phyloP scores from a whole-genome alignment of 2,888 invertebrate genomes.

The Oligia latruncula region DNA sequence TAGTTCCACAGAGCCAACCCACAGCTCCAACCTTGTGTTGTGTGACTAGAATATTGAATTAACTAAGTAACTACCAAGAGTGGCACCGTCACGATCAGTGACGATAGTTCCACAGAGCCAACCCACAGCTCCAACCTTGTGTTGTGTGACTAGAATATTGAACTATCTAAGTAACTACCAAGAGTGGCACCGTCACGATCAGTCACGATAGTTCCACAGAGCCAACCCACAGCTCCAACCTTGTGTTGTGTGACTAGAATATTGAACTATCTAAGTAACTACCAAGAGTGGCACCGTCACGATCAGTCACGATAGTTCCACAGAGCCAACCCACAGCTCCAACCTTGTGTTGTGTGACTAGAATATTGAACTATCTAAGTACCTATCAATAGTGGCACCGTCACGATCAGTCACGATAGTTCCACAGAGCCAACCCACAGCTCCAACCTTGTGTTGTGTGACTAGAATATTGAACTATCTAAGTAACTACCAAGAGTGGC shows the following conservation, averaged over 20 bases:
- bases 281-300: not conserved
- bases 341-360: not conserved
- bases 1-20: not conserved
- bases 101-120: not conserved
- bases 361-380: not conserved
- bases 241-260: not conserved
- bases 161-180: not conserved
- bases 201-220: not conserved
- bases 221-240: not conserved
- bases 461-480: not conserved
- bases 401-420: not conserved
- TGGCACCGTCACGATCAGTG: not conserved
- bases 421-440: not conserved
- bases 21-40: not conserved
- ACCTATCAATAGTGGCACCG: not conserved
- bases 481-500: not conserved
- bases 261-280: not conserved
- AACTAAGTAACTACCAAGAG: not conserved
- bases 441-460: not conserved
- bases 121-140: not conserved
- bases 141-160: not conserved
- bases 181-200: not conserved
- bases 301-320: not conserved
- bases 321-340: not conserved
- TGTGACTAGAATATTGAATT: not conserved